A percentile compares a stretch with the other conserved stretches of the same genome.
phyloP scores from a whole-genome alignment of 2,113 vertebrate species.

The Ranitomeya imitator region DNA sequence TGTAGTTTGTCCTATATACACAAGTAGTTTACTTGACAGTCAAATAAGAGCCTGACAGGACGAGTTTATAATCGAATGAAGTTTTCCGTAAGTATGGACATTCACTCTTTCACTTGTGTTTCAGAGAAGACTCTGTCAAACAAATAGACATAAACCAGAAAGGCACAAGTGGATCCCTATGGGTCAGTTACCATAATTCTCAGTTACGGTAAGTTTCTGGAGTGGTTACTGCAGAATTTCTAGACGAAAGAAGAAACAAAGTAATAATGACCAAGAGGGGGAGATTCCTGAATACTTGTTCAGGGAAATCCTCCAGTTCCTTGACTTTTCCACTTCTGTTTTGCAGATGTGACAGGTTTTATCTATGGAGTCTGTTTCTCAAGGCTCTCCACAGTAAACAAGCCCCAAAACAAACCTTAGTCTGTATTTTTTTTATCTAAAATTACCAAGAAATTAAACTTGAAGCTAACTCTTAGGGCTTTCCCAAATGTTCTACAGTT shows the following conservation, averaged over 20 bases:
- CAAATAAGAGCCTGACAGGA: background rate
- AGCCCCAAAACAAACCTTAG: conserved; percentile 55
- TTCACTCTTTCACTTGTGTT: background rate
- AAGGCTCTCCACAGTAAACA: conserved; percentile 58
- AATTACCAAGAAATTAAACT: background rate
- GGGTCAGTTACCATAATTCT: background rate
- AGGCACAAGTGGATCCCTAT: background rate
- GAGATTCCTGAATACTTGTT: background rate
- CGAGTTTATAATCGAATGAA: conserved; percentile 14
- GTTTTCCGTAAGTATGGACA: background rate
- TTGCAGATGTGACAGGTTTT: conserved; percentile 68
- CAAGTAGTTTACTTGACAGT: background rate
- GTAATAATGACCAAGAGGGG: background rate
- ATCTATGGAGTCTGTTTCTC: conserved; percentile 61
- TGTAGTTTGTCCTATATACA: too few species aligned
- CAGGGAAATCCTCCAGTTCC: background rate
- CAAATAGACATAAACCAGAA: conserved; percentile 17
- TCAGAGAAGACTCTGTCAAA: background rate
- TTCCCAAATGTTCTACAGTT: background rate
- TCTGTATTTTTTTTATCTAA: conserved; percentile 37
- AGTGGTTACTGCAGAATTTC: background rate
- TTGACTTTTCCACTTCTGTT: conserved; percentile 69
- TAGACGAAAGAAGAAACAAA: background rate
- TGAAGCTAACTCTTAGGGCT: background rate
- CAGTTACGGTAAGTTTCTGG: background rate